Base-by-base conservation (phyloP, 2,888 invertebrate species). In the Meliscaeva auricollis region DNA sequence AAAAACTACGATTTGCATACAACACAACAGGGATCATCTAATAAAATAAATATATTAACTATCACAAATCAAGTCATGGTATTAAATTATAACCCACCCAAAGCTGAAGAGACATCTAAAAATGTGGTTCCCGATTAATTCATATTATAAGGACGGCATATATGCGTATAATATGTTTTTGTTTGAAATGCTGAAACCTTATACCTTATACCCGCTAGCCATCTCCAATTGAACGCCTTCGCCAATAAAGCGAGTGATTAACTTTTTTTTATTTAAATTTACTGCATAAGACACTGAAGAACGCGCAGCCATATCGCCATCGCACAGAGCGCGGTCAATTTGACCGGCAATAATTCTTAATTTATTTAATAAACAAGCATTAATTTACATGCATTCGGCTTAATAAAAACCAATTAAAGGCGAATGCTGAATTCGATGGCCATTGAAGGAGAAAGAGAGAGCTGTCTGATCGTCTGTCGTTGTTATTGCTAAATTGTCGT, bases 321-420 rank as follows among this genome's bases (percentile, higher is more conserved):
- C 38, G 38, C 70, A 75, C 54, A 30, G 69, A 60, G 30, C 26
- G 56, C 62, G 60, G 68, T 76, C 73, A 76, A 81, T 81, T 85
- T 64, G 62, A 38, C 69, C 58, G 50, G 76, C 81, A 76, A 81
- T 85, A 85, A 81, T 85, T 85, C 81, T 85, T 81, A 85, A 85
- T 85, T 85, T 81, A 81, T 85, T 68, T 73, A 76, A 85, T 85
- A 85, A 85, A 85, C 76, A 85, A 76, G 81, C 85, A 81, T 81
- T 81, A 85, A 85, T 85, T 81, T 81, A 85, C 85, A 81, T 81
- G 76, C 85, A 85, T 85, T 85, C 62, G 85, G 81, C 52, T 81
- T 85, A 85, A 85, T 85, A 85, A 85, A 85, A 85, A 85, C 81
- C 85, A 85, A 85, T 85, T 85, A 85, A 85, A 76, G 76, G 62